phyloP scores from a whole-genome alignment of 2,113 vertebrate genomes.

The Porphyrio hochstetteri region DNA sequence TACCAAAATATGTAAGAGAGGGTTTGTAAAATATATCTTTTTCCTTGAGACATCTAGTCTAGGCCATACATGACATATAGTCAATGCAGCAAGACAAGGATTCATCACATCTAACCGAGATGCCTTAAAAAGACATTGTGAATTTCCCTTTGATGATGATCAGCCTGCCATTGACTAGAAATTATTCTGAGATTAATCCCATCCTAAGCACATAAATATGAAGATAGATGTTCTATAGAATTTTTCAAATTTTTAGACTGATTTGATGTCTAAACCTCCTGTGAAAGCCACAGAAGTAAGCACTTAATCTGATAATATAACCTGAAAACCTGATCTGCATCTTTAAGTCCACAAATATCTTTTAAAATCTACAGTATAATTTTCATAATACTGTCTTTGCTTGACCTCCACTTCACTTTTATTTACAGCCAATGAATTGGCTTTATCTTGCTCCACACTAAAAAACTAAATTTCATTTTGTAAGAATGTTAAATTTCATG shows the following conservation, averaged over 20 bases:
- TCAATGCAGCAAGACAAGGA: neutral
- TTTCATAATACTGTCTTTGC: neutral
- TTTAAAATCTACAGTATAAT: neutral
- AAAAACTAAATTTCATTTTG: neutral
- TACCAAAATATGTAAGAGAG: neutral
- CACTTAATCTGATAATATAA: neutral
- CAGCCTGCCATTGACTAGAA: neutral
- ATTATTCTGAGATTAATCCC: neutral
- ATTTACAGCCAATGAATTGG: neutral
- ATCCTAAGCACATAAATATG: neutral
- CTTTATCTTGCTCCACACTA: neutral
- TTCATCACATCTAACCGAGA: neutral
- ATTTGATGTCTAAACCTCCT: neutral
- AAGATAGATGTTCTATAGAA: neutral
- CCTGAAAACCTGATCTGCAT: accelerated
- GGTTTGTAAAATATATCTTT: neutral
- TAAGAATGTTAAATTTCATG: neutral
- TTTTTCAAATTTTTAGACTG: neutral
- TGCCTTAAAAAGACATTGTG: neutral
- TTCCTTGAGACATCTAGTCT: neutral
- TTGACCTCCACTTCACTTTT: neutral
- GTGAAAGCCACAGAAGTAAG: neutral
- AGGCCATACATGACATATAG: neutral
- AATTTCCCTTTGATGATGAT: neutral
- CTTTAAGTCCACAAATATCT: neutral